A percentile compares a stretch with the other conserved stretches of the same genome.
Evolutionary conservation across 1,140 invertebrate species (phyloP).

Genomic region (Hormaphis cornu): DNA sequence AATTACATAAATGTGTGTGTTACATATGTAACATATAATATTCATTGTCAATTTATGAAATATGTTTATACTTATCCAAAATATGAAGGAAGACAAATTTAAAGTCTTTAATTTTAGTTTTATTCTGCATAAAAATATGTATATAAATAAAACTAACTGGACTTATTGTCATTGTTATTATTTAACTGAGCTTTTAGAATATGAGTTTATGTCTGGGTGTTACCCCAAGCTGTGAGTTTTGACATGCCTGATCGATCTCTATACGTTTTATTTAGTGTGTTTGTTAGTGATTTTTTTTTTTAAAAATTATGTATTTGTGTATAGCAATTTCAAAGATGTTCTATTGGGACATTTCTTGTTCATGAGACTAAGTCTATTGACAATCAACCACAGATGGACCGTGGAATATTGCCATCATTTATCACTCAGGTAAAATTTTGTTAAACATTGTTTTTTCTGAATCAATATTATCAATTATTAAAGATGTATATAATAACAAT

Average conservation of each 20-base stretch:
- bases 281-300: not conserved
- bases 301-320: not conserved
- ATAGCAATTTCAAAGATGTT: slow-evolving; percentile 24
- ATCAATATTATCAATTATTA: not conserved
- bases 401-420: slow-evolving; percentile 32
- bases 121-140: no score
- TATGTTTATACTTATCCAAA: no score
- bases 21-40: no score
- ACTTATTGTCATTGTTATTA: no score
- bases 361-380: not conserved
- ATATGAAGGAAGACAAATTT: no score
- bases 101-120: no score
- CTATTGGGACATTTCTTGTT: slow-evolving; percentile 6
- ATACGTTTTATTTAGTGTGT: not conserved
- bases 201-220: slow-evolving; percentile 21
- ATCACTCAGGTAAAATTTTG: slow-evolving; percentile 8
- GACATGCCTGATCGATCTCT: not conserved
- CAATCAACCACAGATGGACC: not conserved
- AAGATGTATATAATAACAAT: no score
- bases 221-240: not conserved
- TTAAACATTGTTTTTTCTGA: not conserved
- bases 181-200: no score
- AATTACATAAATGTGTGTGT: no score
- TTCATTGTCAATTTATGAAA: no score
- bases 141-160: no score